Conservation (phyloP, 2,113 vertebrate genomes). For the Marcusenius ussheri region DNA sequence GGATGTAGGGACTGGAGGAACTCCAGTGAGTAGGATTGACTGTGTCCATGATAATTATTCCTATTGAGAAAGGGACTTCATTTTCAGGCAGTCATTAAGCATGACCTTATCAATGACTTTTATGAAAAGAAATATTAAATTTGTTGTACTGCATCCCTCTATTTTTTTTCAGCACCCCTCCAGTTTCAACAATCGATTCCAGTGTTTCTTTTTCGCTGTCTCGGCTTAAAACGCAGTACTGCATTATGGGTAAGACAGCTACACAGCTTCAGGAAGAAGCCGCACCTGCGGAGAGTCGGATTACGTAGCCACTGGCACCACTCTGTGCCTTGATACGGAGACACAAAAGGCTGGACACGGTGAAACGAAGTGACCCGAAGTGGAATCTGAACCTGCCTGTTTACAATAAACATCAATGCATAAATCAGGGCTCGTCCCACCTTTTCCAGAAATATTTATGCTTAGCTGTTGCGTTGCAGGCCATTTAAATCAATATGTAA, state of each 20-base stretch:
- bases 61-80: constrained; percentile 53
- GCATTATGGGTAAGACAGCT: not conserved
- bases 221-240: constrained; percentile 43
- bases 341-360: not conserved
- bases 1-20: constrained; percentile 17
- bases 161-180: constrained; percentile 32
- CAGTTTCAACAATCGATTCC: constrained; percentile 52
- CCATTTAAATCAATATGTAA: not conserved
- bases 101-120: constrained; percentile 54
- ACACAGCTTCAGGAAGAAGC: not conserved
- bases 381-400: not conserved
- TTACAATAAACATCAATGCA: not conserved
- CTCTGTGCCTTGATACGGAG: not conserved
- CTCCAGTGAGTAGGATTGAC: constrained; percentile 44
- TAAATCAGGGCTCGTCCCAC: not conserved
- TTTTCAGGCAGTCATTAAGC: constrained; percentile 57
- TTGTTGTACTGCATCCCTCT: constrained; percentile 28
- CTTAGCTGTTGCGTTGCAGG: not conserved
- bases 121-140: constrained; percentile 58
- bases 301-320: not conserved
- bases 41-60: constrained; percentile 59
- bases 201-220: constrained; percentile 46
- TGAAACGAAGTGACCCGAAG: not conserved
- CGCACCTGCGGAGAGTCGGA: not conserved
- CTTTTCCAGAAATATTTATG: not conserved